A percentile compares a stretch with the other conserved stretches of the same genome.
phyloP scores from a whole-genome alignment of 2,888 invertebrate species.

The Rhagophthalmus giganteus region DNA sequence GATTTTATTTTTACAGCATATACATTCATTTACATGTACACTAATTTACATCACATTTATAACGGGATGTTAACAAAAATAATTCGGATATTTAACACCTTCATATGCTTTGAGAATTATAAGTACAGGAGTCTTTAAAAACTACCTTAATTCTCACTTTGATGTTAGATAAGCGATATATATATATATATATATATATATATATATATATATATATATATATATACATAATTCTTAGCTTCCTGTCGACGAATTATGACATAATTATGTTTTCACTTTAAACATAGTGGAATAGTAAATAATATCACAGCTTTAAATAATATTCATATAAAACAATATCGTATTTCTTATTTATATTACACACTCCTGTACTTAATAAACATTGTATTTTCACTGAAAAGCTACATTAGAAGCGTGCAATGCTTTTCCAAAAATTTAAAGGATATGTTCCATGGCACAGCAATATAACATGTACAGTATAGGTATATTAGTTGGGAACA shows the following conservation, averaged over 20 bases:
- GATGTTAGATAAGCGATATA: too few species aligned
- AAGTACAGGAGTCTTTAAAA: slow-evolving; percentile 16
- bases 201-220: too few species aligned
- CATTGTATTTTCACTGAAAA: slow-evolving; percentile 14
- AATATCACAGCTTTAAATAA: too few species aligned
- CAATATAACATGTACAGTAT: slow-evolving; percentile 41
- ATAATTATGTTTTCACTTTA: too few species aligned
- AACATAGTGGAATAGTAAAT: too few species aligned
- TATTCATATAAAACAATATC: too few species aligned
- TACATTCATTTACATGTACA: slow-evolving; percentile 51
- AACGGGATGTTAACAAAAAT: slow-evolving; percentile 49
- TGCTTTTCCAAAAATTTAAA: slow-evolving; percentile 36
- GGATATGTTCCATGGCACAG: slow-evolving; percentile 41
- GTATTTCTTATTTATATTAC: too few species aligned
- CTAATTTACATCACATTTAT: slow-evolving; percentile 46
- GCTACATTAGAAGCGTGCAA: slow-evolving; percentile 29
- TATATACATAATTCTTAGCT: too few species aligned
- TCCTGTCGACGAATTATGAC: too few species aligned
- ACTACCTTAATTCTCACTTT: not conserved
- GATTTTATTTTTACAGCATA: slow-evolving; percentile 36
- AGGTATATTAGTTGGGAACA: slow-evolving; percentile 24
- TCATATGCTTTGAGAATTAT: slow-evolving; percentile 24
- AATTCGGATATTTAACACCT: slow-evolving; percentile 45
- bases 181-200: too few species aligned
- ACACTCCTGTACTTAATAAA: slow-evolving; percentile 12